A percentile compares a stretch with the other conserved stretches of the same genome.
phyloP scores from a whole-genome alignment of 1,140 invertebrate species.

The Polyergus mexicanus region DNA sequence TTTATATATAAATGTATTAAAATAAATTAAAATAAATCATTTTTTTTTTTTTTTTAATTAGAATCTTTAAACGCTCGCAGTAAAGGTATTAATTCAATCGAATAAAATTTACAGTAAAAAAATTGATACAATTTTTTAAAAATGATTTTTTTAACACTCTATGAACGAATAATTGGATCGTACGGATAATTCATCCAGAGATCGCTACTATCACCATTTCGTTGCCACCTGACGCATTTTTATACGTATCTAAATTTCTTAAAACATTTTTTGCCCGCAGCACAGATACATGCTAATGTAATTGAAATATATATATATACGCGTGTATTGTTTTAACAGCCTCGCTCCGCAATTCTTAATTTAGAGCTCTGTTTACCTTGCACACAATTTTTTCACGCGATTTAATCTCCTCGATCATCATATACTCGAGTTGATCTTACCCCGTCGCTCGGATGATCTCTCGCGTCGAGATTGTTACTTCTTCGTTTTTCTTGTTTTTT shows the following conservation, averaged over 20 bases:
- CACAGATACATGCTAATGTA: conserved; percentile 54
- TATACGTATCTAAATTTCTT: conserved; percentile 62
- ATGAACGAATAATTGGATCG: conserved; percentile 62
- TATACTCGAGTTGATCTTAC: conserved; percentile 42
- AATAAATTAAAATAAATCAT: too few species aligned
- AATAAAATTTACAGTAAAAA: too few species aligned
- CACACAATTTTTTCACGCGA: conserved; percentile 28
- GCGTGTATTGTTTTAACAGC: conserved; percentile 55
- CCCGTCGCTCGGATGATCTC: conserved; percentile 24
- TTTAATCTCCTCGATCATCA: conserved; percentile 57
- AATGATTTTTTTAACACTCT: conserved; percentile 53
- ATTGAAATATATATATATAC: conserved; percentile 51
- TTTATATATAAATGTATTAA: too few species aligned
- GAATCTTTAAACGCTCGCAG: too few species aligned
- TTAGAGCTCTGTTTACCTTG: conserved; percentile 55
- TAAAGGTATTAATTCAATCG: too few species aligned
- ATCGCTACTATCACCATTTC: conserved; percentile 58
- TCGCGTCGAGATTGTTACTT: conserved; percentile 53
- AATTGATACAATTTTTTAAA: not conserved
- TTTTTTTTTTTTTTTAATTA: too few species aligned
- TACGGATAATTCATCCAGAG: conserved; percentile 68
- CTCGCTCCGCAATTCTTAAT: conserved; percentile 49
- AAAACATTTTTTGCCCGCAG: conserved; percentile 48
- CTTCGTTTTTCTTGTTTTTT: conserved; percentile 61
- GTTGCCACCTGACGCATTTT: conserved; percentile 67